Percentiles rank a stretch among this genome's conserved stretches.
Evolutionary conservation across 2,797 vertebrate species (phyloP).

Genomic region (Sebastes hubbsi): DNA sequence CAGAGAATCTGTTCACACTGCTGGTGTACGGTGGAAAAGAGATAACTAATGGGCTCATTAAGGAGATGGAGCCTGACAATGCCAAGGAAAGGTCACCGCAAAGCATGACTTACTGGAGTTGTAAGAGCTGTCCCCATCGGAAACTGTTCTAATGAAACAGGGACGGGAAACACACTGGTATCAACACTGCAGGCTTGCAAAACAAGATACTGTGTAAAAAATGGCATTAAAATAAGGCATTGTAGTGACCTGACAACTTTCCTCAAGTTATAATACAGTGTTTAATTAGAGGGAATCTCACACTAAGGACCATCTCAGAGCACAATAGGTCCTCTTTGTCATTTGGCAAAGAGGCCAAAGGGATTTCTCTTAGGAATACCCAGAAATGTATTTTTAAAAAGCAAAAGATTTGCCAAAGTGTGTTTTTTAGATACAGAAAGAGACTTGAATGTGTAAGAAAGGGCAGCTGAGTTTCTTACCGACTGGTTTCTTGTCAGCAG

Average conservation of each 20-base stretch:
- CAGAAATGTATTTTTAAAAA: not conserved
- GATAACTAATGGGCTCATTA: slow-evolving; percentile 75
- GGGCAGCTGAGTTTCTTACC: slow-evolving; percentile 81
- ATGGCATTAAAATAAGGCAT: not conserved
- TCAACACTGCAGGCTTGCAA: slow-evolving; percentile 59
- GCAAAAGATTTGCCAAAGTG: not conserved
- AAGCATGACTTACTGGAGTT: slow-evolving; percentile 92
- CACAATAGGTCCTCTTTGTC: not conserved
- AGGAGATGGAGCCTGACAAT: slow-evolving; percentile 62
- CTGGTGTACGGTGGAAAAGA: slow-evolving; percentile 41
- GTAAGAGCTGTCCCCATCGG: slow-evolving; percentile 85
- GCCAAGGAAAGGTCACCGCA: slow-evolving; percentile 81
- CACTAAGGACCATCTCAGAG: slow-evolving; percentile 33
- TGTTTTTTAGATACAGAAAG: not conserved
- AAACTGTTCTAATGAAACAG: slow-evolving; percentile 91
- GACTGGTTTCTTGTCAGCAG: slow-evolving; percentile 88
- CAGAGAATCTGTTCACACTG: slow-evolving; percentile 56
- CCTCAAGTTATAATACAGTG: slow-evolving; percentile 1
- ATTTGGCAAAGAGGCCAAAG: not conserved
- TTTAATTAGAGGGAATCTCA: slow-evolving; percentile 19
- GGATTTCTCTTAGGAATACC: not conserved
- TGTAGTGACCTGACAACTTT: slow-evolving; percentile 25
- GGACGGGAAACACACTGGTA: slow-evolving; percentile 79
- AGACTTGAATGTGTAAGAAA: not conserved
- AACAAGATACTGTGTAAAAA: slow-evolving; percentile 43